Conservation (phyloP, 2,888 invertebrate species). For the Amphimallon solstitiale region DNA sequence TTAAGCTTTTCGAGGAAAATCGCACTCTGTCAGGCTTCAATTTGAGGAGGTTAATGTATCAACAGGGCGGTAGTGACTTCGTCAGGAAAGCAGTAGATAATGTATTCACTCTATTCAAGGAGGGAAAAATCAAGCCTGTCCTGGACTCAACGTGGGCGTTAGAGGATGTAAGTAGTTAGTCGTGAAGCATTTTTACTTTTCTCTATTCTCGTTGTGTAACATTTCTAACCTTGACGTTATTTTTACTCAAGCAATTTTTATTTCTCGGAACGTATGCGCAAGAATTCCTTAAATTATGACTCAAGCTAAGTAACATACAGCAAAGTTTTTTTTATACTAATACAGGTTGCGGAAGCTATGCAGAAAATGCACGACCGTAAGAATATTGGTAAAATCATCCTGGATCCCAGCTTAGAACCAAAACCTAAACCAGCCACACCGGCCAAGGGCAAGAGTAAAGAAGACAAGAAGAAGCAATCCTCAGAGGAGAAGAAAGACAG, state of each 20-base stretch:
- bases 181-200: no score
- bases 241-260: no score
- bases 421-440: constrained; percentile 84
- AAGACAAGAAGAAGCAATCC: constrained; percentile 77
- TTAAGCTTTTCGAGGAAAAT: constrained; percentile 90
- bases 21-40: constrained; percentile 85
- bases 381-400: constrained; percentile 87
- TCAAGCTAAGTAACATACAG: no score
- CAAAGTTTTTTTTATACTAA: constrained; percentile 24
- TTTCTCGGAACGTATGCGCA: no score
- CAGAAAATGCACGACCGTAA: constrained; percentile 93
- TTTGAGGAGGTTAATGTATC: constrained; percentile 83
- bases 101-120: constrained; percentile 79
- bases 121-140: constrained; percentile 82
- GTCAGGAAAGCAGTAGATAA: constrained; percentile 77
- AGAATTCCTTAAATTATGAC: no score
- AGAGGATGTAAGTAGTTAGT: constrained; percentile 85
- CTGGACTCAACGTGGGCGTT: constrained; percentile 89
- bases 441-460: constrained; percentile 77
- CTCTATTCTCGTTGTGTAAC: no score
- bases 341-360: constrained; percentile 87
- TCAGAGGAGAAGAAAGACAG: constrained; percentile 73
- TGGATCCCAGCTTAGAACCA: constrained; percentile 83
- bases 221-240: no score
- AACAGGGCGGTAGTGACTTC: constrained; percentile 77